Conservation (phyloP, 2,797 vertebrate species). For the Dermochelys coriacea region DNA sequence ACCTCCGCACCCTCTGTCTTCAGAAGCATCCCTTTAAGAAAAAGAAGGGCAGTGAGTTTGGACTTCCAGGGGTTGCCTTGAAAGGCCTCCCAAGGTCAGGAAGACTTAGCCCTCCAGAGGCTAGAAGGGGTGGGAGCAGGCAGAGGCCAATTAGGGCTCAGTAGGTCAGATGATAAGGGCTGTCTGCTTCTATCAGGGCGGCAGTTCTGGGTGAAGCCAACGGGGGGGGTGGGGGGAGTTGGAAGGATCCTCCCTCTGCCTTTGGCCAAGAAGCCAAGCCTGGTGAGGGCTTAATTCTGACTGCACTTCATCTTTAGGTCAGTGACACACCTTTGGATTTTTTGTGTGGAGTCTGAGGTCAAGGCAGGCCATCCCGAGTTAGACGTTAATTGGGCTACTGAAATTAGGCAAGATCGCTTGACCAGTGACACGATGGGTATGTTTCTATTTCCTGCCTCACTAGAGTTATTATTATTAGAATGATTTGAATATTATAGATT, state of each 20-base stretch:
- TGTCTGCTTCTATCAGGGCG: neutral
- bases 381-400: neutral
- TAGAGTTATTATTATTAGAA: neutral
- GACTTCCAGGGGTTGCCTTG: no score
- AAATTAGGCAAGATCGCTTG: neutral
- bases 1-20: neutral
- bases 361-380: neutral
- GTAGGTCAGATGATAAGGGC: neutral
- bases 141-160: neutral
- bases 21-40: neutral
- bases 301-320: no score
- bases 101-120: neutral
- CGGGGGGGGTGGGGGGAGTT: no score
- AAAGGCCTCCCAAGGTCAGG: neutral
- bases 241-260: no score
- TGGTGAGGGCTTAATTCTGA: neutral
- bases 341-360: neutral
- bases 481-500: neutral
- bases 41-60: neutral
- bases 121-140: neutral
- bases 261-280: neutral
- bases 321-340: neutral
- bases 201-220: neutral
- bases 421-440: neutral
- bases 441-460: neutral